phyloP scores from a whole-genome alignment of 2,797 vertebrate genomes.

The Remorina albescens region DNA sequence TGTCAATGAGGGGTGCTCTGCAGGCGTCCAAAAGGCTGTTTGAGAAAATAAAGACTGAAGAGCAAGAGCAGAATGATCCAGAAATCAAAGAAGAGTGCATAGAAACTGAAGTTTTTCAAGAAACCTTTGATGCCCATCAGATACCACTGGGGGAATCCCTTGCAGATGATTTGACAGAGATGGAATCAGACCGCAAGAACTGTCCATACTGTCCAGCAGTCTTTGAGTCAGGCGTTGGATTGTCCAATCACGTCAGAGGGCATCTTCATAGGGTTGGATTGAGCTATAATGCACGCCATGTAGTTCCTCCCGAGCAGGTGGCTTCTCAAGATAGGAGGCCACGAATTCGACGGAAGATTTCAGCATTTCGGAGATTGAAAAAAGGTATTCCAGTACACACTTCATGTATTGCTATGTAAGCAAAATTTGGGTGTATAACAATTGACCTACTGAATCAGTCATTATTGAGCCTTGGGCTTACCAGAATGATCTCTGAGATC shows the following conservation, averaged over 20 bases:
- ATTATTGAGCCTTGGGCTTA: not conserved
- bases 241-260: conserved; percentile 97
- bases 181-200: conserved; percentile 90
- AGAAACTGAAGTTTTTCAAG: conserved; percentile 81
- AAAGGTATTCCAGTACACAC: conserved; percentile 86
- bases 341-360: conserved; percentile 91
- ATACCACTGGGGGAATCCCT: conserved; percentile 82
- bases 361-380: conserved; percentile 90
- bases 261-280: conserved; percentile 96
- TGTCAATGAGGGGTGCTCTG: conserved; percentile 81
- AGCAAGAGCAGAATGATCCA: conserved; percentile 60
- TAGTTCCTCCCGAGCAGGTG: conserved; percentile 92
- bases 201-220: conserved; percentile 97
- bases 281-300: conserved; percentile 93
- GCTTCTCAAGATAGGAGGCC: conserved; percentile 95
- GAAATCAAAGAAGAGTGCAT: conserved; percentile 86
- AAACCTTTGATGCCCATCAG: conserved; percentile 85
- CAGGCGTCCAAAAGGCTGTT: conserved; percentile 80
- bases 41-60: conserved; percentile 79
- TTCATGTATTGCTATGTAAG: conserved; percentile 5
- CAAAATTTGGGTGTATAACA: not conserved
- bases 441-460: not conserved
- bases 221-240: conserved; percentile 97
- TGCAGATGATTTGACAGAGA: conserved; percentile 86
- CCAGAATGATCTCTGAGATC: not conserved